These are phyloP conservation scores for Epirrhoe tristata DNA, from an alignment of 2,888 invertebrate genomes.

Conservation along the genomic window DNA sequence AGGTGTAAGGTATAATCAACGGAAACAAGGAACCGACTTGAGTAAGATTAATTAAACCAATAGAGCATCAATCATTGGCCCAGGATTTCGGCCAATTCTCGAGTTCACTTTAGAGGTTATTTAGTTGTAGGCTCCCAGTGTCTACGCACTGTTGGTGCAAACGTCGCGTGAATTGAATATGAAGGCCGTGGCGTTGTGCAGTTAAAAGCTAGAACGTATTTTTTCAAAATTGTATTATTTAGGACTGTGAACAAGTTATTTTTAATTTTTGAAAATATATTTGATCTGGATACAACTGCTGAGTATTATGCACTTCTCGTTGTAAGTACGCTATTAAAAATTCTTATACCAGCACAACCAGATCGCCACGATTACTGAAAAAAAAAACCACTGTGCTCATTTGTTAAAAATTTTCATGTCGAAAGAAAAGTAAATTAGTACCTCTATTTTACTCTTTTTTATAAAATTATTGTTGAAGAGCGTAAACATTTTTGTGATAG, in stretches of 20 bases:
- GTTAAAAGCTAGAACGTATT: no score
- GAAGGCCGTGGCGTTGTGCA: background rate
- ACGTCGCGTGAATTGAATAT: background rate
- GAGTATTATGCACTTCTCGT: no score
- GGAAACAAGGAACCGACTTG: slow-evolving; percentile 59
- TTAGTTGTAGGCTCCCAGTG: slow-evolving; percentile 45
- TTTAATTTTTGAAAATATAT: no score
- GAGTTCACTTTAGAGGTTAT: slow-evolving; percentile 54
- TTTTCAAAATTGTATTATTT: no score
- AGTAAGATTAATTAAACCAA: slow-evolving; percentile 80
- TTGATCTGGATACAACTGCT: no score
- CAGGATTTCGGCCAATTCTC: slow-evolving; percentile 60
- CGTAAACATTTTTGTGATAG: background rate
- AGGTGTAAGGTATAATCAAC: slow-evolving; percentile 64
- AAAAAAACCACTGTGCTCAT: no score
- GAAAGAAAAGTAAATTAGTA: background rate
- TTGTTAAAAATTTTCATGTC: no score
- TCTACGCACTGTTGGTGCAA: slow-evolving; percentile 31
- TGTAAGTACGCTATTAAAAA: no score
- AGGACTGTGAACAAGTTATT: no score
- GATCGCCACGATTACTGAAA: no score
- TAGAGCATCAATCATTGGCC: slow-evolving; percentile 77
- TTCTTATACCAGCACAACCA: no score
- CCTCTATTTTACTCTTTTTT: background rate
- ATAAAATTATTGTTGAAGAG: background rate